A percentile compares a stretch with the other conserved stretches of the same genome.
phyloP scores from a whole-genome alignment of 1,140 invertebrate species.

The Trichonephila inaurata region DNA sequence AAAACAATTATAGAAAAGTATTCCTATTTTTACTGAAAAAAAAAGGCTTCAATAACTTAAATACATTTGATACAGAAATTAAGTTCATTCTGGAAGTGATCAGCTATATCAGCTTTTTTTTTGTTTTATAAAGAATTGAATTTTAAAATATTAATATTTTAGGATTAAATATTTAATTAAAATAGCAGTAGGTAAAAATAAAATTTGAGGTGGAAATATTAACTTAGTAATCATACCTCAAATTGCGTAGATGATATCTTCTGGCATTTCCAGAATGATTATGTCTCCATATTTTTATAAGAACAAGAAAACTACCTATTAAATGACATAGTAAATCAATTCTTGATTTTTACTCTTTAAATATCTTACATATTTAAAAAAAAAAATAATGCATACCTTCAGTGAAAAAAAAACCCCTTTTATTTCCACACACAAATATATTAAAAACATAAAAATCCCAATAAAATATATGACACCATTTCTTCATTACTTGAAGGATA shows the following conservation, averaged over 20 bases:
- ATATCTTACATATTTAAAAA: too few species aligned
- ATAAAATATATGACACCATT: too few species aligned
- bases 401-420: too few species aligned
- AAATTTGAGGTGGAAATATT: conserved; percentile 17
- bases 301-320: background rate
- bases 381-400: too few species aligned
- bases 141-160: background rate
- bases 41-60: background rate
- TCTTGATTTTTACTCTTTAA: too few species aligned
- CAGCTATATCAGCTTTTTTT: background rate
- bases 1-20: too few species aligned
- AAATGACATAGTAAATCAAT: background rate
- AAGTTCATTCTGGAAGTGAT: background rate
- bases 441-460: too few species aligned
- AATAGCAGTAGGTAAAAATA: background rate
- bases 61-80: background rate
- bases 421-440: too few species aligned
- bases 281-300: conserved; percentile 1
- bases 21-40: too few species aligned
- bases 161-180: background rate
- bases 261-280: conserved; percentile 23
- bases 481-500: too few species aligned
- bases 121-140: background rate
- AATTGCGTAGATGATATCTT: background rate
- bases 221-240: conserved; percentile 33